phyloP scores from a whole-genome alignment of 2,797 vertebrate genomes.

The Lutjanus campechanus region DNA sequence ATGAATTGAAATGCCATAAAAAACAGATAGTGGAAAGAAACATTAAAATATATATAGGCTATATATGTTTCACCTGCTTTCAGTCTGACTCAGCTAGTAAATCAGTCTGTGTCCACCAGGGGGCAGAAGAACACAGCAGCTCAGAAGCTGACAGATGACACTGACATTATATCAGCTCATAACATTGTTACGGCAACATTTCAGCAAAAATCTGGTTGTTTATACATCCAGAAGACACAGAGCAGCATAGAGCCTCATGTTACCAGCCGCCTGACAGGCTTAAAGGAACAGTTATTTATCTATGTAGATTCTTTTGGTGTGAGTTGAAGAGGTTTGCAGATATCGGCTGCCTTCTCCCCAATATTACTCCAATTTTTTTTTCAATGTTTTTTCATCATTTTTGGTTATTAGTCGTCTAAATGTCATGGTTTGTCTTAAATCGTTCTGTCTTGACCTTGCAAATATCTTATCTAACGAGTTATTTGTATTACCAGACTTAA shows the following conservation, averaged over 20 bases:
- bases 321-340: too few relatives aligned
- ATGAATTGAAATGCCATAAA: background rate
- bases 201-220: background rate
- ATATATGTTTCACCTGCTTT: background rate
- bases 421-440: too few relatives aligned
- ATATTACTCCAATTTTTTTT: too few relatives aligned
- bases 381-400: too few relatives aligned
- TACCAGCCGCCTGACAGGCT: background rate
- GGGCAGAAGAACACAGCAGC: constrained; percentile 14
- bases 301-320: too few relatives aligned
- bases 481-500: too few relatives aligned
- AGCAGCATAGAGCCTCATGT: background rate
- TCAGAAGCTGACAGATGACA: background rate
- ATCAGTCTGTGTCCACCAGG: constrained; percentile 6
- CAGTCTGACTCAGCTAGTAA: background rate
- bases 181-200: background rate
- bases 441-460: too few relatives aligned
- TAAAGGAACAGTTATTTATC: background rate
- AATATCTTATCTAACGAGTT: too few relatives aligned
- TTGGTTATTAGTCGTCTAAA: too few relatives aligned
- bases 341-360: too few relatives aligned
- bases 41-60: background rate
- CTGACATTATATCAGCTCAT: background rate
- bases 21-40: background rate
- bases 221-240: background rate